phyloP scores from a whole-genome alignment of 2,797 vertebrate species.

The Etheostoma perlongum region DNA sequence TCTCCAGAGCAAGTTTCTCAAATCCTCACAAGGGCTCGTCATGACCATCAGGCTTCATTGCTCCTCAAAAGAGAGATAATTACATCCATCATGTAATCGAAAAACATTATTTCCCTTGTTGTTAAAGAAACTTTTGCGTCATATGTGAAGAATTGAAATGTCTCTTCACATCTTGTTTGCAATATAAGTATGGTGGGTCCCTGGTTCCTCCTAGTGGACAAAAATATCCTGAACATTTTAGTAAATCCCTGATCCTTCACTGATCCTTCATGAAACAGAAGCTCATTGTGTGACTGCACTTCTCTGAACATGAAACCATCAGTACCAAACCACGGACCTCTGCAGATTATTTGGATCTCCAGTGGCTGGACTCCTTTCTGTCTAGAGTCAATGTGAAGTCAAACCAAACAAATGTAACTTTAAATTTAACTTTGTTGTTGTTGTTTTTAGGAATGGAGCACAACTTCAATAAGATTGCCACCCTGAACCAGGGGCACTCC shows the following conservation, averaged over 20 bases:
- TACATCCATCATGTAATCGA: background rate
- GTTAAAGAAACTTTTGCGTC: background rate
- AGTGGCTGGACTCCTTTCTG: background rate
- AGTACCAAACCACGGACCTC: background rate
- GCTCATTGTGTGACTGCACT: background rate
- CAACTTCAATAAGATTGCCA: conserved; percentile 80
- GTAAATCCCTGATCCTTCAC: too few species aligned
- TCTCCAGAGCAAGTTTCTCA: too few species aligned
- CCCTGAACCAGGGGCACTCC: conserved; percentile 80
- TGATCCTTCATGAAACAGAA: background rate
- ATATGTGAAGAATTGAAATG: background rate
- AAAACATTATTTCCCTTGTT: background rate
- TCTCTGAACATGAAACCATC: background rate
- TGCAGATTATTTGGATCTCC: background rate
- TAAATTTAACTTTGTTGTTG: background rate
- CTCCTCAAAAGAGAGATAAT: too few species aligned
- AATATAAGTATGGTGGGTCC: background rate
- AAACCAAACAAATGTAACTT: background rate
- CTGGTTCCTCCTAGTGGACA: background rate
- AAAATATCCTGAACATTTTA: background rate
- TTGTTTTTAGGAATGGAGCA: conserved; percentile 74
- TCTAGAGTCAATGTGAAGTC: background rate
- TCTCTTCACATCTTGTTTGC: background rate
- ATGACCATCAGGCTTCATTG: too few species aligned
- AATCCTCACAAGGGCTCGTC: too few species aligned